A percentile compares a stretch with the other conserved stretches of the same genome.
Evolutionary conservation across 2,113 vertebrate genomes (phyloP).

Genomic region (Pygoscelis adeliae): DNA sequence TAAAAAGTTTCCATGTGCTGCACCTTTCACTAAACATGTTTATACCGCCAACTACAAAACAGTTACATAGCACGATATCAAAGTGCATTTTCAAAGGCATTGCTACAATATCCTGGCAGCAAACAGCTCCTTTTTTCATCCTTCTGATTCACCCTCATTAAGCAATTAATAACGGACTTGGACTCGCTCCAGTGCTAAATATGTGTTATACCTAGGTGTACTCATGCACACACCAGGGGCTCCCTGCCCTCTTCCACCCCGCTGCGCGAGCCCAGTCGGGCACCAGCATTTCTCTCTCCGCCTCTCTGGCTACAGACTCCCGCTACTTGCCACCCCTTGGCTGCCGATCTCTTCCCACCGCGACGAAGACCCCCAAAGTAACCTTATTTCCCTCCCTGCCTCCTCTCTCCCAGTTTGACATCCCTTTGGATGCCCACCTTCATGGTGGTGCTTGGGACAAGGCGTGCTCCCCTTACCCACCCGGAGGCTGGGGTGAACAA

Average conservation of each 20-base stretch:
- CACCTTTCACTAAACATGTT: neutral
- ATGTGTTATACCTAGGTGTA: accelerated
- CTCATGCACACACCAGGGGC: accelerated
- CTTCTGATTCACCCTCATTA: neutral
- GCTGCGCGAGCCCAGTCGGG: accelerated
- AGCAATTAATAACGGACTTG: neutral
- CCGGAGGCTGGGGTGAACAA: neutral
- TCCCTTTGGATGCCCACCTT: neutral
- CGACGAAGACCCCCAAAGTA: neutral
- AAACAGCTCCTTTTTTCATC: neutral
- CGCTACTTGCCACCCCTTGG: neutral
- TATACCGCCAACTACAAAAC: neutral
- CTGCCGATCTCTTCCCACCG: accelerated
- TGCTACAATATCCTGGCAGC: neutral
- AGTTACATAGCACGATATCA: neutral
- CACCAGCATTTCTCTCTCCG: neutral
- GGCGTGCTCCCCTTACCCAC: neutral
- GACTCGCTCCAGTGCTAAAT: neutral
- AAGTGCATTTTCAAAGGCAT: neutral
- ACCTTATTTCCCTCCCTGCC: neutral
- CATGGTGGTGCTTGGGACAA: neutral
- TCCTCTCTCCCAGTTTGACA: neutral
- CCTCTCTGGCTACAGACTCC: neutral
- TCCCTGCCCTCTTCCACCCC: neutral
- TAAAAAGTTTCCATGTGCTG: neutral